Conservation (phyloP, 2,113 vertebrate species). For the Diadophis punctatus region DNA sequence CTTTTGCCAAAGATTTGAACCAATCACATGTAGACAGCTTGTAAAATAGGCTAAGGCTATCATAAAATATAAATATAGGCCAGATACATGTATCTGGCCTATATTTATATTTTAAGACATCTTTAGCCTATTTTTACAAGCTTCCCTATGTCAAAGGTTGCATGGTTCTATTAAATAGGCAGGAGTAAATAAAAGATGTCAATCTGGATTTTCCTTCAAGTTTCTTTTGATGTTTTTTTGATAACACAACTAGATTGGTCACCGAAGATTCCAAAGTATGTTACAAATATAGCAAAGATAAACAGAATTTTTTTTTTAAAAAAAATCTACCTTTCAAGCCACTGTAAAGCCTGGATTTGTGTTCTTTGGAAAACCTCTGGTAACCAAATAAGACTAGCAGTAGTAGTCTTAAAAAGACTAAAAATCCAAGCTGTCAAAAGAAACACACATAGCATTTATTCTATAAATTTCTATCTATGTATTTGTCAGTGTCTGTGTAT, state of each 20-base stretch:
- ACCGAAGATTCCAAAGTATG: not conserved
- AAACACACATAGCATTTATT: not conserved
- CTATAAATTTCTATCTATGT: not conserved
- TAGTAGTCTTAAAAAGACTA: constrained; percentile 67
- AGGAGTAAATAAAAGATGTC: not conserved
- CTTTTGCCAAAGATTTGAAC: not conserved
- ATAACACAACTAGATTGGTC: not conserved
- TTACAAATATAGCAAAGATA: not conserved
- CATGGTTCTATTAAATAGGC: not conserved
- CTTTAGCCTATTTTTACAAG: not conserved
- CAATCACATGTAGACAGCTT: not conserved
- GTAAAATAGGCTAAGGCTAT: not conserved
- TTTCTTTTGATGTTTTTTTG: not conserved
- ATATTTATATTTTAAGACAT: not conserved
- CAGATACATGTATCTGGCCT: not conserved
- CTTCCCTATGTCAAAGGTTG: not conserved
- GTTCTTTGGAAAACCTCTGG: constrained; percentile 54
- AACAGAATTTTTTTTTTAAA: not conserved
- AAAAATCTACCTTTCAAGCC: constrained; percentile 51
- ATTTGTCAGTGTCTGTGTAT: not conserved
- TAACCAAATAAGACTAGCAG: constrained; percentile 56
- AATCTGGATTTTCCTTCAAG: not conserved
- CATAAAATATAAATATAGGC: not conserved
- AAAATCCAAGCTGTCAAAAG: constrained; percentile 62
- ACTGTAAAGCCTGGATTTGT: constrained; percentile 51